Conservation (phyloP, 1,140 invertebrate species). For the Colletes latitarsis region DNA sequence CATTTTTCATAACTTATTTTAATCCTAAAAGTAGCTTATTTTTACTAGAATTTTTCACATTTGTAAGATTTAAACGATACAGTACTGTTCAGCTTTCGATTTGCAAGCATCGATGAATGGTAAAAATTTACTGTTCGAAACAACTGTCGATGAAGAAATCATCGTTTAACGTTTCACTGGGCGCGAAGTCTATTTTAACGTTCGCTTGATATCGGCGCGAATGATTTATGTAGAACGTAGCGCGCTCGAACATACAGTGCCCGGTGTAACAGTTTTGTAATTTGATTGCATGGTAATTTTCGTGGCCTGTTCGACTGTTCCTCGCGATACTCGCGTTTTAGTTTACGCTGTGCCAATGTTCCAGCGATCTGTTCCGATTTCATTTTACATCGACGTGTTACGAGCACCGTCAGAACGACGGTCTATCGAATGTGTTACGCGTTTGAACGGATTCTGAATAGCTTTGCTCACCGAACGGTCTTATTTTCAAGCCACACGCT, state of each 20-base stretch:
- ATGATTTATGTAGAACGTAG: background rate
- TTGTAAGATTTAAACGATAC: no score
- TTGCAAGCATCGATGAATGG: no score
- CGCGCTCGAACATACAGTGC: background rate
- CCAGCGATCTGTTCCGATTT: background rate
- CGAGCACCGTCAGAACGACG: background rate
- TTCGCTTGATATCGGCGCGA: background rate
- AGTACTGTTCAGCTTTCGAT: no score
- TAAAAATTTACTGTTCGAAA: background rate
- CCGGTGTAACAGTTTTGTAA: constrained; percentile 21
- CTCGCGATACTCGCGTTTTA: constrained; percentile 4
- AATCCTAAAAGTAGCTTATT: no score
- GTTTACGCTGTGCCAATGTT: constrained; percentile 42
- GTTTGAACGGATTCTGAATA: background rate
- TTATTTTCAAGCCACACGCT: background rate
- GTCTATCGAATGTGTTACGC: background rate
- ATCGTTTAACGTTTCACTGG: background rate
- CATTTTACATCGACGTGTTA: constrained; percentile 3
- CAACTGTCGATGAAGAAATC: background rate
- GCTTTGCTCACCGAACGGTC: background rate
- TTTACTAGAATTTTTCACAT: no score
- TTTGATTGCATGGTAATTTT: constrained; percentile 32
- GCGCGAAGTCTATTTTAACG: background rate
- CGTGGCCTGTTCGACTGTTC: constrained; percentile 1
- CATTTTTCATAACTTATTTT: no score